Evolutionary conservation across 2,888 invertebrate species (phyloP), one percentile per base, ranked within the genome.

Genomic region (Anodontia alba): DNA sequence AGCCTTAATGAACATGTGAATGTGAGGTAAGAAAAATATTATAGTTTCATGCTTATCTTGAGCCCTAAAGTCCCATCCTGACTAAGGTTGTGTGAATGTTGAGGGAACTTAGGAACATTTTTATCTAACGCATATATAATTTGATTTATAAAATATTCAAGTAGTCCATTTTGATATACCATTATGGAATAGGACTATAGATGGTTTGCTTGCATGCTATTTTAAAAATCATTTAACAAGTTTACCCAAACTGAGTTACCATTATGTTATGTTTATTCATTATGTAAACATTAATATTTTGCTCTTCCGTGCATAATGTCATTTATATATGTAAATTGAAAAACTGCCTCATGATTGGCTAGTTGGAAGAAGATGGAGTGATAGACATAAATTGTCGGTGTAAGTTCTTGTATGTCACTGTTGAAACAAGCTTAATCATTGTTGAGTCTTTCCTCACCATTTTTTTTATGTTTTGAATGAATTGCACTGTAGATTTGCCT

Each of bases 121-220:
- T 62, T 20, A 33, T 62, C 33, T 33, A 62, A 33, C 33, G 62
- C 62, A 33, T 62, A 62, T 62, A 62, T 62, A n/a, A 33, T 62
- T 33, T 31, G 33, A 23, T 62, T 62, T 62, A 62, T 62, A 33
- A 62, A 31, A 33, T 62, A 62, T 62, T 62, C 62, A 62, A 62
- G 62, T 62, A 62, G 62, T 62, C 62, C 33, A 62, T 62, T 62
- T 62, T 62, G 62, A 62, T 62, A 62, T 62, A 62, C 62, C 33
- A 62, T 62, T 62, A 62, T 62, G 62, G 23, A 62, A 33, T 62
- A 62, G 62, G 62, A 62, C 62, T 62, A 38, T 38, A 62, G 62
- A 8, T 23, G 62, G 62, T 62, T 62, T 62, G 62, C 62, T 62
- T 62, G 62, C 62, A 62, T 62, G 62, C 62, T 62, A 62, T 62